These are phyloP conservation scores for Melanotus villosus DNA, from an alignment of 2,888 invertebrate species.

Conservation along the genomic window DNA sequence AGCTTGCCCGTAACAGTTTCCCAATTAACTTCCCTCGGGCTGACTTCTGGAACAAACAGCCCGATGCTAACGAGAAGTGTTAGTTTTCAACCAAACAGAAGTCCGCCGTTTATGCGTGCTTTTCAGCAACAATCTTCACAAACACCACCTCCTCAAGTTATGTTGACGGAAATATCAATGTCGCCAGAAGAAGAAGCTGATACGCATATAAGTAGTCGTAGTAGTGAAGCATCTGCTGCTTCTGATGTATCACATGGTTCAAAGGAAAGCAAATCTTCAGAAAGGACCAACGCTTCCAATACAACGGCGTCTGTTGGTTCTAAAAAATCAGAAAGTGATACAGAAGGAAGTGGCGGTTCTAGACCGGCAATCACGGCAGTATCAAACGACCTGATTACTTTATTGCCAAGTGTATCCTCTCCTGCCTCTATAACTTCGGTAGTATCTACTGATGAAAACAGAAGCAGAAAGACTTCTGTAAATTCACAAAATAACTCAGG, in stretches of 20 bases:
- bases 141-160: slow-evolving; percentile 29
- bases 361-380: background rate
- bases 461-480: slow-evolving; percentile 68
- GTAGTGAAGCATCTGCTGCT: slow-evolving; percentile 64
- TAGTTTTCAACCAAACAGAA: slow-evolving; percentile 50
- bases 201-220: slow-evolving; percentile 60
- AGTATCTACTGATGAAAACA: slow-evolving; percentile 52
- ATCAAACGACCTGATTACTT: slow-evolving; percentile 32
- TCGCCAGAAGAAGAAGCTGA: slow-evolving; percentile 48
- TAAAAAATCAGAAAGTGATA: slow-evolving; percentile 45
- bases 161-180: slow-evolving; percentile 47
- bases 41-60: slow-evolving; percentile 70
- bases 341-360: slow-evolving; percentile 52
- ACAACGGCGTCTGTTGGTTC: slow-evolving; percentile 61
- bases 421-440: slow-evolving; percentile 56
- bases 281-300: slow-evolving; percentile 62
- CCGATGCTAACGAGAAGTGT: slow-evolving; percentile 62
- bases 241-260: slow-evolving; percentile 61
- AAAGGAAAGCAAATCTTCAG: slow-evolving; percentile 63
- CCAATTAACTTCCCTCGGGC: slow-evolving; percentile 72
- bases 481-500: slow-evolving; percentile 65
- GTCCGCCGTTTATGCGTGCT: slow-evolving; percentile 56
- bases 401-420: slow-evolving; percentile 56
- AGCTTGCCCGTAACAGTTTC: slow-evolving; percentile 75
- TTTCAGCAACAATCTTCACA: slow-evolving; percentile 42